Percentiles rank a stretch among this genome's conserved stretches.
These are phyloP conservation scores for Nylanderia fulva DNA, from an alignment of 1,140 invertebrate genomes.

Conservation along the genomic window DNA sequence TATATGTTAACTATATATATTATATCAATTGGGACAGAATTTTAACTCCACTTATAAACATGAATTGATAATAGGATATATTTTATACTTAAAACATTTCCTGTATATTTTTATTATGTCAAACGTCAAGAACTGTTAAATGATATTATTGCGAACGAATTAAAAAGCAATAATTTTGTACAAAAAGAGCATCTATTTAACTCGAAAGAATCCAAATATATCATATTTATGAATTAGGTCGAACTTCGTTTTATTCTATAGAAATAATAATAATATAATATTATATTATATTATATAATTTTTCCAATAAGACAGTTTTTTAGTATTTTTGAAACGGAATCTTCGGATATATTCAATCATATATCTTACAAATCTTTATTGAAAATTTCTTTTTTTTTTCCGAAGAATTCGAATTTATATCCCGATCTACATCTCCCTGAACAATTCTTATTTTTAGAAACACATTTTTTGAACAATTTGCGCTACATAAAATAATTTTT, in stretches of 20 bases:
- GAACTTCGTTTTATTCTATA: background rate
- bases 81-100: constrained; percentile 12
- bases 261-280: too few species aligned
- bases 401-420: too few species aligned
- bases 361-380: too few species aligned
- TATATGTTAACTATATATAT: background rate
- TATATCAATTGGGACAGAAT: constrained; percentile 1
- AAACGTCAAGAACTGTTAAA: background rate
- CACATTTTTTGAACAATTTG: too few species aligned
- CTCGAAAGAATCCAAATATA: background rate
- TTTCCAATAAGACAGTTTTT: too few species aligned
- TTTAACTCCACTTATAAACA: background rate
- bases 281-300: too few species aligned
- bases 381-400: too few species aligned
- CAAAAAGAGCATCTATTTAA: background rate
- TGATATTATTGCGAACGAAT: background rate
- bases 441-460: too few species aligned
- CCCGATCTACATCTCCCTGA: too few species aligned
- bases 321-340: too few species aligned
- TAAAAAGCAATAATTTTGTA: background rate
- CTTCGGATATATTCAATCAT: too few species aligned
- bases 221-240: background rate
- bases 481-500: too few species aligned
- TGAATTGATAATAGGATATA: constrained; percentile 1
- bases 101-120: background rate